Base-by-base conservation (phyloP, 2,888 invertebrate genomes). In the Drosophila glabriapex region DNA sequence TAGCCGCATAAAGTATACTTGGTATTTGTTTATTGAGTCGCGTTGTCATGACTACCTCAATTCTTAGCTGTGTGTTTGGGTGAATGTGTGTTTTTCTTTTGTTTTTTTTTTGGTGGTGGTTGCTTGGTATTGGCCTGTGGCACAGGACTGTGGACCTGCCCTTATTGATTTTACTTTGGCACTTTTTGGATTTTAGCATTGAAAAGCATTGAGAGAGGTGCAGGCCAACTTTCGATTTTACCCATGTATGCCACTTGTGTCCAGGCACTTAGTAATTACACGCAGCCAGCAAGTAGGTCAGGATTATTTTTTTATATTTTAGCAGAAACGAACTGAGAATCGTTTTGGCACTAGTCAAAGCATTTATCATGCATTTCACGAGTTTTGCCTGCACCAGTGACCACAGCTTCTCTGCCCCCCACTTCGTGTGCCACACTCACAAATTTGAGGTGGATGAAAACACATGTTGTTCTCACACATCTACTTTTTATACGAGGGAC, bases 101-200 rank as follows among this genome's bases (percentile, higher is more conserved):
- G 46, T 25, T 46, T 46, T 41, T 79, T 69, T 46, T 80, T 70
- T 67, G 46, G 83, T 65, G 80, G 82, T 88, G 89, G 86, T 89
- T 90, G 89, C 88, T 89, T 87, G 86, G 90, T 89, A 90, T 88
- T 85, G 85, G 83, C 85, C 90, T 69, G 76, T 56, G 67, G 66
- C 60, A 72, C 60, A 64, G 41, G 25, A 46, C 72, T 59, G 59
- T 46, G 37, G 50, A 68, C 81, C 73, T 69, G 83, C 66, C 65
- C 29, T 66, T 81, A 86, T 90, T 88, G 85, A 85, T 85, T 85
- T 83, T 76, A 63, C 73, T 70, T 78, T 68, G 63, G 56, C 76
- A 65, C 59, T 66, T 59, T 75, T 67, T 58, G 56, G 68, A 39
- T 22, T 14, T 55, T 41, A n/a, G n/a, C n/a, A n/a, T n/a, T 68